These are phyloP conservation scores for Antedon mediterranea DNA, from an alignment of 53 echinoderm and acorn worm genomes.

Conservation along the genomic window DNA sequence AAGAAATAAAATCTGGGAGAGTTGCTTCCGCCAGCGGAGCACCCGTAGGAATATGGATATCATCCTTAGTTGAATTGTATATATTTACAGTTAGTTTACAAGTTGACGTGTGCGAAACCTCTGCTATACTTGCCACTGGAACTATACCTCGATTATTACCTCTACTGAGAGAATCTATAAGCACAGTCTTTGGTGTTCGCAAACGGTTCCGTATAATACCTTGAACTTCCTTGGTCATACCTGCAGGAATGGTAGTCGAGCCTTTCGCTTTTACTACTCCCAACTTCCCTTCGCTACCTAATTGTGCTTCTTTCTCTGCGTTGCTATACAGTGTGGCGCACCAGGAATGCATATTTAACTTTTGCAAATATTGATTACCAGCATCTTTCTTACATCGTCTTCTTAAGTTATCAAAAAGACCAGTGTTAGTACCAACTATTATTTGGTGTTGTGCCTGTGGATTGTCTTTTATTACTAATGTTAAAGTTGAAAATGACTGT, in stretches of 20 bases:
- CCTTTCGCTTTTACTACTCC: no score
- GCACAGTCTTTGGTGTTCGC: no score
- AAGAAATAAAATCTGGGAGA: no score
- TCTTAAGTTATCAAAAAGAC: slow-evolving; percentile 11
- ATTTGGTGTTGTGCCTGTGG: background rate
- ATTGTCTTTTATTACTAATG: slow-evolving; percentile 19
- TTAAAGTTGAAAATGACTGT: slow-evolving; percentile 5
- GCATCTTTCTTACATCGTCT: background rate
- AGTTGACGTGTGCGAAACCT: background rate
- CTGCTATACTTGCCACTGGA: background rate
- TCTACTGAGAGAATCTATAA: no score
- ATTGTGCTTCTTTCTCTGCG: no score
- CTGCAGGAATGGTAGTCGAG: no score
- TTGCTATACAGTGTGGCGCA: slow-evolving; percentile 10
- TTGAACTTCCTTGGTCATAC: no score
- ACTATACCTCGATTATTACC: background rate
- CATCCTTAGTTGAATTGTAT: background rate
- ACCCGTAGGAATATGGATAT: no score
- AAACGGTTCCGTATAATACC: no score
- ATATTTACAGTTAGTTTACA: background rate
- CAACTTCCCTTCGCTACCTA: no score
- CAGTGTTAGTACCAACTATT: slow-evolving; percentile 37
- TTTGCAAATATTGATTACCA: background rate
- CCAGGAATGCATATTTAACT: slow-evolving; percentile 4
- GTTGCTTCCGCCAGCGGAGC: no score